Evolutionary conservation across 2,797 vertebrate genomes (phyloP), one percentile per base, ranked within the genome.

Genomic region (Labeo calbasu): DNA sequence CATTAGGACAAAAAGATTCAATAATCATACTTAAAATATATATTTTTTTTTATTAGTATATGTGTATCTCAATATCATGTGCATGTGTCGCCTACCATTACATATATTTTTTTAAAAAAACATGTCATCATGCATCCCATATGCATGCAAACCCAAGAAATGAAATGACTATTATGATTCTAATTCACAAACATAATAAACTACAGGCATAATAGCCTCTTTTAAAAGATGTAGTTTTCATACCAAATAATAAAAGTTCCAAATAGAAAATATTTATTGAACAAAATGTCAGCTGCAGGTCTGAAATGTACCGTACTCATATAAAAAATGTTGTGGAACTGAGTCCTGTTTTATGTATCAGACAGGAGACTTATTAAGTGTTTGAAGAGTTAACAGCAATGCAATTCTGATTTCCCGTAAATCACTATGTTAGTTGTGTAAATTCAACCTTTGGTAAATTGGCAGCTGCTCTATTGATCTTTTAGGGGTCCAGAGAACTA

Each of bases 371-470:
- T 23, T 40, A 8, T 5, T n/a, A 79, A 14, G 43, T 23, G 5
- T 19, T 48, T 50, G 25, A 63, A 57, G 68, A 55, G 75, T 85
- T 81, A 71, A 80, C 5, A 1, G 7, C 15, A 2, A 7, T 43
- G 7, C 28, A n/a, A 1, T 50, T 40, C 28, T n/a, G 17, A 21
- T 28, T 86, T 88, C 78, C 73, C 8, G 32, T 82, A 88, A 88
- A 84, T 84, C 23, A 50, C 15, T 13, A 7, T 1, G 12, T 19
- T 28, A 55, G 32, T 15, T 82, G 55, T 76, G 82, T 77, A 79
- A 83, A 88, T 66, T 80, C 14, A 88, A 86, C 83, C 85, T 88
- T 86, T 84, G 84, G 40, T 65, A 51, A 75, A 63, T 32, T 82
- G 84, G 73, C 79, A 75, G 40, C 21, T 25, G 12, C 32, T 53